These are phyloP conservation scores for Epizoanthus illoricatus DNA, from an alignment of 92 coral and sea anemone species.

Conservation along the genomic window DNA sequence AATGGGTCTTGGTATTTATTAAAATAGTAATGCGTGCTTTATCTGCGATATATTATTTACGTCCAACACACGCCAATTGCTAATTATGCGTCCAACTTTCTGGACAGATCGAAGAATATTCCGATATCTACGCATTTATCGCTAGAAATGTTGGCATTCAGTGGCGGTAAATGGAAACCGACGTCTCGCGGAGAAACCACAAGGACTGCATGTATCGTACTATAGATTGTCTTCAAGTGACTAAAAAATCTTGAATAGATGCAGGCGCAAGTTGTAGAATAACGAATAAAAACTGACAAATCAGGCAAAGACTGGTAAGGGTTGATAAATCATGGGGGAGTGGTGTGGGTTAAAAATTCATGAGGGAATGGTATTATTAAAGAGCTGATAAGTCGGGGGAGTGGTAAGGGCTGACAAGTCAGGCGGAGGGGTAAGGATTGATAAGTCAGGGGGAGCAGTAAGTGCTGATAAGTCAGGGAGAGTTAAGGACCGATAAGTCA, in stretches of 20 bases:
- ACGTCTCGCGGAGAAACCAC: background rate
- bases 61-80: background rate
- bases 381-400: too few species aligned
- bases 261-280: too few species aligned
- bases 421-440: too few species aligned
- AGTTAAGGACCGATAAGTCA: too few species aligned
- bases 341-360: too few species aligned
- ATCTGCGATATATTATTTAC: background rate
- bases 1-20: background rate
- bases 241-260: background rate
- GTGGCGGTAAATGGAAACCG: constrained; percentile 47
- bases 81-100: background rate
- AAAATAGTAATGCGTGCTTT: background rate
- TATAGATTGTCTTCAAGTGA: background rate
- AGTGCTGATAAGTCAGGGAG: too few species aligned
- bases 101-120: constrained; percentile 85
- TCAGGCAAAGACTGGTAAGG: too few species aligned
- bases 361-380: too few species aligned
- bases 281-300: too few species aligned
- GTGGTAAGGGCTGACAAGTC: too few species aligned
- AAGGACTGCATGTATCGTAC: background rate
- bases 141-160: constrained; percentile 72
- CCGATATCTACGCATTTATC: constrained; percentile 86
- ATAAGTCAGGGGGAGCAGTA: too few species aligned
- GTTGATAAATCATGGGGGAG: too few species aligned